Evolutionary conservation across 2,888 invertebrate genomes (phyloP), one percentile per base, ranked within the genome.

Genomic region (Hoplodrina ambigua): DNA sequence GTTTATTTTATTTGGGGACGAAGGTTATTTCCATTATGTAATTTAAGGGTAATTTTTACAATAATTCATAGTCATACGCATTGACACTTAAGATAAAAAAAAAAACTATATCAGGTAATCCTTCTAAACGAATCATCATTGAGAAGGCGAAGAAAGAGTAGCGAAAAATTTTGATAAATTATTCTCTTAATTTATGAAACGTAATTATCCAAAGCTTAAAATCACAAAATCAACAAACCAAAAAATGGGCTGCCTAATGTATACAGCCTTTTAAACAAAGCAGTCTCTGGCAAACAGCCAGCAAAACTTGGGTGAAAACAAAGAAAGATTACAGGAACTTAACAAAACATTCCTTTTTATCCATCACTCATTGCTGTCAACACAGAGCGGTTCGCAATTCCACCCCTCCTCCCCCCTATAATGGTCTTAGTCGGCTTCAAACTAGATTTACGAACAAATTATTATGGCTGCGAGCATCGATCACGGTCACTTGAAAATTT

Each of bases 371-470:
- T 68, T 58, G 50, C 69, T 53, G 69, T 67, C 72, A 64, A 59
- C 66, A 57, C 70, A 68, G 69, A 75, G 72, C 62, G 63, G 59
- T 75, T 75, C 44, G 58, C 49, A 67, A 69, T 69, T 71, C 58
- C 41, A 15, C 52, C 15, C 20, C n/a, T n/a, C 25, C 46, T 17
- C n/a, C 19, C 19, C 46, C 17, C 46, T 17, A 55, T 71, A 70
- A 75, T 71, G 57, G 53, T 67, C 70, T 67, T 59, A 33, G 57
- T 50, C 57, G 56, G 46, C 58, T 67, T 55, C 57, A 64, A 78
- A 81, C 69, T 63, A 67, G 52, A 78, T 76, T 83, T 76, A 59
- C 70, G 58, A 71, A 76, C 62, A 68, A 75, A 81, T 83, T 63
- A 69, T 73, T 66, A 75, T 37, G 2, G 25, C 58, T 25, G 41